These are phyloP conservation scores for Trichonephila inaurata DNA, from an alignment of 1,140 invertebrate genomes.

Conservation along the genomic window DNA sequence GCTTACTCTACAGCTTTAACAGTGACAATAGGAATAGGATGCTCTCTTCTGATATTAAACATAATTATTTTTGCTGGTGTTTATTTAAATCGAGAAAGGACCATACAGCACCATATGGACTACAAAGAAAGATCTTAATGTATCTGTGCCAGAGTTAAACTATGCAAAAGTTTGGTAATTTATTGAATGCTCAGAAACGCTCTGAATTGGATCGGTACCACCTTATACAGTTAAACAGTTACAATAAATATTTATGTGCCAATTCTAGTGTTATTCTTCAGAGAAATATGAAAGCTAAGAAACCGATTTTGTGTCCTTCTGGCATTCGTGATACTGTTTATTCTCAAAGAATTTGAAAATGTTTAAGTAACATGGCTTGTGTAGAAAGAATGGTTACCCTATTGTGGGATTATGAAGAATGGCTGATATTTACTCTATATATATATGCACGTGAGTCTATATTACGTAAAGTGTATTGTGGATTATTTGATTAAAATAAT, in stretches of 20 bases:
- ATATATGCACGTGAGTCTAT: too few species aligned
- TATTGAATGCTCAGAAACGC: not conserved
- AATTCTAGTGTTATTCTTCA: not conserved
- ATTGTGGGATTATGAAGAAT: too few species aligned
- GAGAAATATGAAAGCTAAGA: not conserved
- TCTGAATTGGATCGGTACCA: not conserved
- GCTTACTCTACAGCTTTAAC: slow-evolving; percentile 94
- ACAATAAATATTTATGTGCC: not conserved
- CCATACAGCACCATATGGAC: slow-evolving; percentile 81
- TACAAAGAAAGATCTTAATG: slow-evolving; percentile 75
- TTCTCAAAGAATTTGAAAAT: too few species aligned
- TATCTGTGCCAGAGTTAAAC: not conserved
- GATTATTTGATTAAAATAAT: too few species aligned
- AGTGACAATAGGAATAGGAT: slow-evolving; percentile 96
- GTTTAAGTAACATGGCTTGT: too few species aligned
- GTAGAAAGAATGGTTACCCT: too few species aligned
- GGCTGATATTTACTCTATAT: too few species aligned
- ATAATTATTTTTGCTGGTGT: slow-evolving; percentile 95
- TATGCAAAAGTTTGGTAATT: not conserved
- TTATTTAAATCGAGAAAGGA: slow-evolving; percentile 93
- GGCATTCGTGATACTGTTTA: too few species aligned
- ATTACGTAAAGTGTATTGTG: too few species aligned
- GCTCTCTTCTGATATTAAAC: slow-evolving; percentile 93
- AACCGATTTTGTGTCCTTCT: not conserved
- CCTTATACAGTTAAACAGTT: not conserved